phyloP scores from a whole-genome alignment of 1,140 invertebrate genomes.

The Dinoponera quadriceps region DNA sequence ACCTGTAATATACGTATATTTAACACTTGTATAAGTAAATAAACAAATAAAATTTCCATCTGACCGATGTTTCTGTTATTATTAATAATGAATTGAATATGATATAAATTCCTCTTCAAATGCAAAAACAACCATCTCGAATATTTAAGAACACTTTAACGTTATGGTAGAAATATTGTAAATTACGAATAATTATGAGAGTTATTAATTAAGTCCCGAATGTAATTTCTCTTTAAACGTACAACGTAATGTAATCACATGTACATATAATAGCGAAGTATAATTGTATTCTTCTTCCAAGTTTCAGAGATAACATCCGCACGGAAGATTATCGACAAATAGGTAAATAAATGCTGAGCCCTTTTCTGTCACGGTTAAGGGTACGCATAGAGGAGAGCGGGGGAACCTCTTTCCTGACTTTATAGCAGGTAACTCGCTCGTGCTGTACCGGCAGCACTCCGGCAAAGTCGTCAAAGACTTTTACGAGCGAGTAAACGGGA shows the following conservation, averaged over 20 bases:
- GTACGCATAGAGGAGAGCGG: conserved; percentile 61
- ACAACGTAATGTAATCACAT: conserved; percentile 1
- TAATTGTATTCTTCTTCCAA: not conserved
- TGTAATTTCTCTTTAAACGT: not conserved
- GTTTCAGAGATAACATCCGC: conserved; percentile 64
- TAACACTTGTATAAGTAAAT: not conserved
- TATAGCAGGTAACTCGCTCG: conserved; percentile 81
- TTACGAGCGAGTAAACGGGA: conserved; percentile 86
- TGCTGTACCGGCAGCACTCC: conserved; percentile 77
- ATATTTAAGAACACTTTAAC: not conserved
- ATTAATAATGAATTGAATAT: not conserved
- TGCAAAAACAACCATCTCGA: not conserved
- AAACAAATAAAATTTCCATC: not conserved
- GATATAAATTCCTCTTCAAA: not conserved
- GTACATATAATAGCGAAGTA: not conserved
- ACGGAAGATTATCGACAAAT: conserved; percentile 80
- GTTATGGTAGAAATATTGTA: not conserved
- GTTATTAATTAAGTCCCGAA: not conserved
- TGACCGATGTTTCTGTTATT: not conserved
- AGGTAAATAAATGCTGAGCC: conserved; percentile 82
- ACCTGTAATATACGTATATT: not conserved
- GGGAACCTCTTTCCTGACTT: conserved; percentile 81
- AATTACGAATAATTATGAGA: not conserved
- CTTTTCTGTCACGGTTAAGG: conserved; percentile 78
- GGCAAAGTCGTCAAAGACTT: conserved; percentile 86